Base-by-base conservation (phyloP, 1,140 invertebrate species). In the Potamilus streckersoni region DNA sequence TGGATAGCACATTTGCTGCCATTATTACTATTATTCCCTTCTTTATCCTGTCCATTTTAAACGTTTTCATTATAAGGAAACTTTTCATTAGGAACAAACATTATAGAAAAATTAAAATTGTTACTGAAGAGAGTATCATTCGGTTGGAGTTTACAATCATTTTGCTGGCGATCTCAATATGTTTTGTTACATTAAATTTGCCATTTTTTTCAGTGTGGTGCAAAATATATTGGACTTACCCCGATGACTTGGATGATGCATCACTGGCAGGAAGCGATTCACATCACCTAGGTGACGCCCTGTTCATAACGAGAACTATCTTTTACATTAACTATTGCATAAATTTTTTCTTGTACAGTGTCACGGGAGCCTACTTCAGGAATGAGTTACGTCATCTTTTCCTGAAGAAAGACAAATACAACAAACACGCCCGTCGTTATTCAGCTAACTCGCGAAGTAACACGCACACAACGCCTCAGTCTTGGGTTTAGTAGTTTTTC, bases 21-120 rank as follows among this genome's bases (percentile, higher is more conserved):
- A 80, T 71, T 49, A 86, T 87, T 27, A 86, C 86, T 15, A 72
- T 85, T 64, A 73, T 87, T 19, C 85, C 86, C 15, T 85, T 86
- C 70, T 63, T 85, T 38, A 66, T 85, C 31, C 86, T 88, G 65
- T 75, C 81, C 12, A 62, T 83, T 19, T 69, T 88, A 14, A 88
- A 87, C 76, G 68, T 80, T 6, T 64, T 84, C 55, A 88, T 87
- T 57, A 81, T 86, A 23, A 79, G 85, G 2, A 82, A 82, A 69
- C 78, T 85, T 17, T 71, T 79, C 31, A 57, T 71, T 19, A 49
- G 79, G 17, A 81, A 83, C 57, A 73, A 73, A 38, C 64, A 73
- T 4, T 60, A 81, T 56, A 79, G 74, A 20, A 73, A 74, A 38
- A 72, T 78, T 62, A 68, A 69, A 20, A 69, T 82, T 19, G 63